Percentiles rank a stretch among this genome's conserved stretches.
These are phyloP conservation scores for Thaumatotibia leucotreta DNA, from an alignment of 1,140 invertebrate species.

Conservation along the genomic window DNA sequence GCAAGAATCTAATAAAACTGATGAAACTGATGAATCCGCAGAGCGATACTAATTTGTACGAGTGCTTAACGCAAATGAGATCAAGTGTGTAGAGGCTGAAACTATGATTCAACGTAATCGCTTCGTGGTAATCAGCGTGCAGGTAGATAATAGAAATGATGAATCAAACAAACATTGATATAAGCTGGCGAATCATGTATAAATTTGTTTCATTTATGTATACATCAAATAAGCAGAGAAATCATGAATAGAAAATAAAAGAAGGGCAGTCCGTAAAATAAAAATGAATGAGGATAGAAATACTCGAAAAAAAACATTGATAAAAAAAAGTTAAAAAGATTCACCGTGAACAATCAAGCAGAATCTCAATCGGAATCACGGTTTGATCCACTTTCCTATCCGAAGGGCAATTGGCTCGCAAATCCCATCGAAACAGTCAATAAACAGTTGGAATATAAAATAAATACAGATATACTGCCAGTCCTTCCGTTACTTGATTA, in stretches of 20 bases:
- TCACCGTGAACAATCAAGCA: slow-evolving; percentile 16
- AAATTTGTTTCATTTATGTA: neutral
- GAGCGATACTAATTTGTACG: neutral
- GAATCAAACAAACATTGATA: neutral
- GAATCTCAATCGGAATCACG: slow-evolving; percentile 23
- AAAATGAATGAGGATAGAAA: neutral
- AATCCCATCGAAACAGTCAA: slow-evolving; percentile 32
- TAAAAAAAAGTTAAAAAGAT: neutral
- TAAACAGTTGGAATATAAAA: slow-evolving; percentile 43
- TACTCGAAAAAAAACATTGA: neutral
- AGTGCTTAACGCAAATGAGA: neutral
- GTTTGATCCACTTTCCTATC: slow-evolving; percentile 22
- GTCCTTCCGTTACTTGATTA: slow-evolving; percentile 51
- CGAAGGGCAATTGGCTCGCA: slow-evolving; percentile 32
- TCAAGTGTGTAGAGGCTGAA: neutral
- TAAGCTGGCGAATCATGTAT: neutral
- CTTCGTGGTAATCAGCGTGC: neutral
- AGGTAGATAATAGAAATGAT: neutral
- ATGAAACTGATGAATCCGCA: neutral
- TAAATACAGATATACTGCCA: slow-evolving; percentile 40
- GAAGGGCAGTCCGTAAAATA: neutral
- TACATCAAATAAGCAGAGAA: no score
- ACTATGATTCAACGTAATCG: neutral
- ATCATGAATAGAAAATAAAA: neutral
- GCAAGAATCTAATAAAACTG: neutral